These are phyloP conservation scores for Amblyteles armatorius DNA, from an alignment of 2,888 invertebrate species.

Conservation along the genomic window DNA sequence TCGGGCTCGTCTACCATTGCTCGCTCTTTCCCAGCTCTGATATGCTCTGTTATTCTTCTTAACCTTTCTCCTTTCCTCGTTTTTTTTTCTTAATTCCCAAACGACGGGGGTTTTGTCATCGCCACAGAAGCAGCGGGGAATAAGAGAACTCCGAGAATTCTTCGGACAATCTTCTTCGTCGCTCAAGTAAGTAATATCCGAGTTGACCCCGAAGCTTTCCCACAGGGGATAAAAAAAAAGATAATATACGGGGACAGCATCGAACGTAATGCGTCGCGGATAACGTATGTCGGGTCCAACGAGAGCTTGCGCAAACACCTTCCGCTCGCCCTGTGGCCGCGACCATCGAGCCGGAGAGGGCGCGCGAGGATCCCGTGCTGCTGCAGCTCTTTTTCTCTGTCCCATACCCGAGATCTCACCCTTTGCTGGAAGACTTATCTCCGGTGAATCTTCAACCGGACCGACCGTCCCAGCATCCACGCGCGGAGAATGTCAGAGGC, in stretches of 20 bases:
- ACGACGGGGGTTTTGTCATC: slow-evolving; percentile 60
- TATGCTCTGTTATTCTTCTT: slow-evolving; percentile 36
- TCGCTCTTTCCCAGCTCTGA: slow-evolving; percentile 22
- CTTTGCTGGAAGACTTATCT: slow-evolving; percentile 78
- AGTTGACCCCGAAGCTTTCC: neutral
- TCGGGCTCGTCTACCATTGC: slow-evolving; percentile 49
- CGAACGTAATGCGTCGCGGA: slow-evolving; percentile 17
- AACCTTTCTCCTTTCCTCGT: slow-evolving; percentile 13
- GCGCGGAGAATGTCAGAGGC: slow-evolving; percentile 63
- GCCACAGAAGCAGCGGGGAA: slow-evolving; percentile 48
- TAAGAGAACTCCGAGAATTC: slow-evolving; percentile 35
- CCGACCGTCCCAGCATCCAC: slow-evolving; percentile 41
- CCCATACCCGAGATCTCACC: slow-evolving; percentile 71
- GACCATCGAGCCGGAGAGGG: slow-evolving; percentile 18
- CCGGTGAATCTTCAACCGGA: slow-evolving; percentile 76
- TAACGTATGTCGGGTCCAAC: slow-evolving; percentile 3
- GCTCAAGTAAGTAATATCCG: slow-evolving; percentile 5
- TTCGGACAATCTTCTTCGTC: neutral
- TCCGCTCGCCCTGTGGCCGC: neutral
- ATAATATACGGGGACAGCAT: slow-evolving; percentile 12
- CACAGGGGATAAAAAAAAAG: neutral
- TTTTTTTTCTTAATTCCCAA: slow-evolving; percentile 45
- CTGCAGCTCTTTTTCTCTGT: slow-evolving; percentile 22
- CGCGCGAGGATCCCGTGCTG: slow-evolving; percentile 25
- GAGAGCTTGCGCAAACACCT: slow-evolving; percentile 6